These are phyloP conservation scores for Pristiophorus japonicus DNA, from an alignment of 2,113 vertebrate species.

Conservation along the genomic window DNA sequence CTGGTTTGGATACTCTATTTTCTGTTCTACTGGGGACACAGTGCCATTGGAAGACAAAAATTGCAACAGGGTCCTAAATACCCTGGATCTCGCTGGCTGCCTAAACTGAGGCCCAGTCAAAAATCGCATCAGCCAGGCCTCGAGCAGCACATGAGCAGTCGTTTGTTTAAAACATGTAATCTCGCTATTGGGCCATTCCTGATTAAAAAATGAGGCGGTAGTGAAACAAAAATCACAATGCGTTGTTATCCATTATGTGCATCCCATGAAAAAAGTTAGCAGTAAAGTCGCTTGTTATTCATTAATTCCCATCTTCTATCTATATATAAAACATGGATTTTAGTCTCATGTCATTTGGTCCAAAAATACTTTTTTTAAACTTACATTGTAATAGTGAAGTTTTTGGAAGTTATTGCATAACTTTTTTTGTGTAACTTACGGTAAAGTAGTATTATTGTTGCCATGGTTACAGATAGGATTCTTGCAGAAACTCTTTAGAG, in stretches of 20 bases:
- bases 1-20: not conserved
- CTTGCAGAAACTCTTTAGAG: not conserved
- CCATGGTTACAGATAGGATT: not conserved
- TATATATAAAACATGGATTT: not conserved
- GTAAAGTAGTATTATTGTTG: not conserved
- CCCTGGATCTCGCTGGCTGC: no score
- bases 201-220: not conserved
- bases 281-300: not conserved
- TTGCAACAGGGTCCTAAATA: not conserved
- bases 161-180: not conserved
- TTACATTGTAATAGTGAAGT: not conserved
- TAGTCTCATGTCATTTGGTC: not conserved
- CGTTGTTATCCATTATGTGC: not conserved
- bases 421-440: not conserved
- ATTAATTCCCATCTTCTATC: not conserved
- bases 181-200: not conserved
- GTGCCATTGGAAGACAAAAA: not conserved
- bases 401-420: not conserved
- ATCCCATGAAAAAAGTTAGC: not conserved
- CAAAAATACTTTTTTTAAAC: no score
- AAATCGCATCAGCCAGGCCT: not conserved
- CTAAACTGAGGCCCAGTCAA: not conserved
- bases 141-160: not conserved
- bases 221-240: not conserved
- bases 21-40: not conserved